Evolutionary conservation across 2,888 invertebrate genomes (phyloP).

Genomic region (Liodrosophila aerea): DNA sequence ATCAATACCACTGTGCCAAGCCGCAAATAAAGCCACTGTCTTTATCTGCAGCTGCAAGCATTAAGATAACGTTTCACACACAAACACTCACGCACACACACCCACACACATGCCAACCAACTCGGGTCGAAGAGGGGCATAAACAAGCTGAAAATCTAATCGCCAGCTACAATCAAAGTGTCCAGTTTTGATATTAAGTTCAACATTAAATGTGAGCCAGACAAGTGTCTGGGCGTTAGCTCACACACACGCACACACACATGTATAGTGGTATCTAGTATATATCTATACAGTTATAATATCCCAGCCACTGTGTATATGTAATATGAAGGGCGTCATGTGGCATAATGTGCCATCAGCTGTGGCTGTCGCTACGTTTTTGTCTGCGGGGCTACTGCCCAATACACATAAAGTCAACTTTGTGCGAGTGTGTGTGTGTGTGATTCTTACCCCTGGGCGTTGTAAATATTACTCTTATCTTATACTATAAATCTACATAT

Average conservation of each 20-base stretch:
- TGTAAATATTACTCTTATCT: slow-evolving; percentile 78
- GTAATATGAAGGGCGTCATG: slow-evolving; percentile 63
- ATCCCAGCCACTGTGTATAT: slow-evolving; percentile 15
- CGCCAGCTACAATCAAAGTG: slow-evolving; percentile 69
- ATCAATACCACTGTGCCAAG: slow-evolving; percentile 2
- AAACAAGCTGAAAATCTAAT: slow-evolving; percentile 65
- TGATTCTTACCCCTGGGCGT: slow-evolving; percentile 65
- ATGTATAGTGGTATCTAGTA: too few species aligned
- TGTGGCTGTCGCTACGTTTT: slow-evolving; percentile 41
- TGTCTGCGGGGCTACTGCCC: slow-evolving; percentile 53
- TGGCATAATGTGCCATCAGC: slow-evolving; percentile 70
- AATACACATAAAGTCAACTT: slow-evolving; percentile 68
- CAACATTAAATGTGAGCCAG: slow-evolving; percentile 56
- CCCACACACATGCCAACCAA: slow-evolving; percentile 2
- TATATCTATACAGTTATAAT: too few species aligned
- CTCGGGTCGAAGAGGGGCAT: slow-evolving; percentile 31
- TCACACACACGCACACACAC: slow-evolving; percentile 12
- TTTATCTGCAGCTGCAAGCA: slow-evolving; percentile 32
- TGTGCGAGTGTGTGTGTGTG: slow-evolving; percentile 24
- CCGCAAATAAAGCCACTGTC: neutral
- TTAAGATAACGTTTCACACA: slow-evolving; percentile 64
- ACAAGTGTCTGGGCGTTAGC: slow-evolving; percentile 58
- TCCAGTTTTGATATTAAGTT: slow-evolving; percentile 66
- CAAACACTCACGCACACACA: slow-evolving; percentile 18
- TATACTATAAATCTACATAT: slow-evolving; percentile 76